Conservation (phyloP, 2,888 invertebrate species). For the Carabus problematicus region DNA sequence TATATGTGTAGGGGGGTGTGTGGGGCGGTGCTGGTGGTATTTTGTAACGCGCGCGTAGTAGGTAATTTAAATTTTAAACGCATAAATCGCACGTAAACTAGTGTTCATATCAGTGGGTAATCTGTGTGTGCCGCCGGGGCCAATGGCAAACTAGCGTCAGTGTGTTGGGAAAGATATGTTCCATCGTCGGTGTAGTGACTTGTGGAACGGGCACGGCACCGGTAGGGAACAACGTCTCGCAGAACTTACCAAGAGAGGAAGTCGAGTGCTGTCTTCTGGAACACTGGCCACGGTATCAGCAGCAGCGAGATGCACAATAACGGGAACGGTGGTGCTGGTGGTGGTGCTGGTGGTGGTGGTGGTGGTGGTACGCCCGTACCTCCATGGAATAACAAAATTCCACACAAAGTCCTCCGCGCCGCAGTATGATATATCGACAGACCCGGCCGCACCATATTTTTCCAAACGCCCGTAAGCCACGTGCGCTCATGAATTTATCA, state of each 20-base stretch:
- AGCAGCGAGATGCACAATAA: conserved; percentile 37
- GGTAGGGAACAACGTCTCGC: conserved; percentile 1
- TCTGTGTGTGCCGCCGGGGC: too few species aligned
- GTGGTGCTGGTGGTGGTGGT: too few species aligned
- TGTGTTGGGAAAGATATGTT: not conserved
- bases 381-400: conserved; percentile 37
- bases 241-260: conserved; percentile 20
- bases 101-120: too few species aligned
- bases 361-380: too few species aligned
- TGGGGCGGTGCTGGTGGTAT: too few species aligned
- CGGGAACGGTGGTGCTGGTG: too few species aligned
- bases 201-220: conserved; percentile 5
- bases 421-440: conserved; percentile 32
- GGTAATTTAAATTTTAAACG: conserved; percentile 12
- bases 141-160: too few species aligned
- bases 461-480: not conserved
- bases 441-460: conserved; percentile 20
- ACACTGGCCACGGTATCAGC: conserved; percentile 35
- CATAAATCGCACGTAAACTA: not conserved
- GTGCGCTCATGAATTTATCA: not conserved
- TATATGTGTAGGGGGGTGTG: not conserved
- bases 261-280: conserved; percentile 30
- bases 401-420: conserved; percentile 19
- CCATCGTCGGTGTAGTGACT: not conserved
- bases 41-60: not conserved